phyloP scores from a whole-genome alignment of 2,888 invertebrate species.

The Cotesia congregata region DNA sequence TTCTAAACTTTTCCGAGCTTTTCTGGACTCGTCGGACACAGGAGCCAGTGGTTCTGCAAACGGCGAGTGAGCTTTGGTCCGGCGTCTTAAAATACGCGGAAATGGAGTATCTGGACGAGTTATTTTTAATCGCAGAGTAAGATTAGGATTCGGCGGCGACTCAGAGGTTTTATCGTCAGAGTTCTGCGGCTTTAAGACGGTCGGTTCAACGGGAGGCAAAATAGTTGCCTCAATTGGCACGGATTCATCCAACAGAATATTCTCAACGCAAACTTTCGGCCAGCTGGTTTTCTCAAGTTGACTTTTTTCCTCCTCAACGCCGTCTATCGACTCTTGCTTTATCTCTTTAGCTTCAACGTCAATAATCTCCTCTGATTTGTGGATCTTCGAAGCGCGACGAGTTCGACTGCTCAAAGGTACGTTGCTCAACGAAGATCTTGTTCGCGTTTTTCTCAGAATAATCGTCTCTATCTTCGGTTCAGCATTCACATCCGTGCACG shows the following conservation, averaged over 20 bases:
- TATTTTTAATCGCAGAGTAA: conserved; percentile 33
- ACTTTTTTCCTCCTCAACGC: not conserved
- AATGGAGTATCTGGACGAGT: conserved; percentile 61
- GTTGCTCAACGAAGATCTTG: conserved; percentile 2
- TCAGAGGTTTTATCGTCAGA: conserved; percentile 4
- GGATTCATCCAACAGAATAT: not conserved
- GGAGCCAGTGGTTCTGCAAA: conserved; percentile 32
- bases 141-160: conserved; percentile 8
- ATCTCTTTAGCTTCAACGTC: not conserved
- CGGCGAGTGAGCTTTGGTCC: conserved; percentile 28
- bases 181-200: not conserved
- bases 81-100: conserved; percentile 48
- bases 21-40: conserved; percentile 29
- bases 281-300: not conserved
- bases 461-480: conserved; percentile 6
- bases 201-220: not conserved
- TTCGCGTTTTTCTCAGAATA: conserved; percentile 18
- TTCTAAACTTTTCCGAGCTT: not conserved
- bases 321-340: not conserved
- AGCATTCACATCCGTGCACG: conserved; percentile 1
- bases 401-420: not conserved
- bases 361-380: not conserved
- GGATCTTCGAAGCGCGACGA: not conserved
- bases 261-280: not conserved
- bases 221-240: not conserved